Evolutionary conservation across 2,797 vertebrate genomes (phyloP).

Genomic region (Vespertilio murinus): DNA sequence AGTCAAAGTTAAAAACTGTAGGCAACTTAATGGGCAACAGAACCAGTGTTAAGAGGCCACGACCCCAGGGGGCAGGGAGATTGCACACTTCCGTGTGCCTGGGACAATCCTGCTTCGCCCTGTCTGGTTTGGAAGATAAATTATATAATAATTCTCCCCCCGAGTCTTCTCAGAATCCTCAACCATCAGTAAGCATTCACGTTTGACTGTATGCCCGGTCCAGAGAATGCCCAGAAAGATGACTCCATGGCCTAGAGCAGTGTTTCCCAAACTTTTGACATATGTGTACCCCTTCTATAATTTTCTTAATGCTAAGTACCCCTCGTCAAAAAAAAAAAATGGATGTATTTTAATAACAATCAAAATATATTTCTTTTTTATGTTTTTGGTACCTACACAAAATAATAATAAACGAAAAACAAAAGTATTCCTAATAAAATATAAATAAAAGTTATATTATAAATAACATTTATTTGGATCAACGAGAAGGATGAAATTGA

Average conservation of each 20-base stretch:
- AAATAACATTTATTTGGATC: no score
- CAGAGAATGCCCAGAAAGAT: neutral
- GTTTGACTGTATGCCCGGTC: neutral
- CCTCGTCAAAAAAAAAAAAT: no score
- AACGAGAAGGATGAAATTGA: no score
- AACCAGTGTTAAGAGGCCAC: neutral
- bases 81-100: fast-evolving
- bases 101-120: neutral
- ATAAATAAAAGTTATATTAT: no score
- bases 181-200: neutral
- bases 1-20: neutral
- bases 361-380: no score
- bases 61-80: neutral
- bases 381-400: no score
- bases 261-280: no score
- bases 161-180: neutral
- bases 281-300: no score
- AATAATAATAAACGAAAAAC: no score
- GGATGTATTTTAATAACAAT: no score
- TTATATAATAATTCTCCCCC: neutral
- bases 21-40: neutral
- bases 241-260: neutral
- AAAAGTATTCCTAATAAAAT: no score
- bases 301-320: no score
- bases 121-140: neutral